Evolutionary conservation across 37 sponge, comb jelly and placozoan species (phyloP), one percentile per base, ranked within the genome.

Genomic region (Diacarnus erythraeanus): DNA sequence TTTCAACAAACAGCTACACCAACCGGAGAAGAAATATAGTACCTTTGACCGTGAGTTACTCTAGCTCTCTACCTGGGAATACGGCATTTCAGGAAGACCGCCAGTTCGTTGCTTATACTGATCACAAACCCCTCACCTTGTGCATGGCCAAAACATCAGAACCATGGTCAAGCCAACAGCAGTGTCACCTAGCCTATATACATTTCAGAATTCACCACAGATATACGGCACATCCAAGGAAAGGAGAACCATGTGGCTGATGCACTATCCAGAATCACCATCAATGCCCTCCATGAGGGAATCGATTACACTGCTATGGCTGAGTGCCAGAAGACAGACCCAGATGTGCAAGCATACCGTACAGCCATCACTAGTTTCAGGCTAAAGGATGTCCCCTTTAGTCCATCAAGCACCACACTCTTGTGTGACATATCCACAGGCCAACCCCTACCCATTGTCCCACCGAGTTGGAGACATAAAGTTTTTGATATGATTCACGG

Each of bases 381-480:
- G 8, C 64, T 80, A 4, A 42, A 33, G 18, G 81, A 71, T 27
- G 34, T 80, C 37, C 72, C 81, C 1, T 30, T 80, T 60, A 54
- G 26, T n/a, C 12, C 25, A 69, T 18, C 42, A 27, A 43, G 59
- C 3, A 41, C 36, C 3, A 43, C 75, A 15, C 23, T 84, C 29
- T 59, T 84, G 1, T 84, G 77, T 69, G 77, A 84, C 42, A 77
- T 51, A 20, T 76, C 77, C 22, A 84, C 84, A n/a, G 84, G 84
- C 18, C 0, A 18, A 25, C 3, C 84, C 8, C 38, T 70, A 39
- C 84, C 84, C 10, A 25, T 84, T 57, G 84, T 84, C 22, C 84
- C 84, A 5, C 68, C 20, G 31, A 0, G 42, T 42, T 84, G 71
- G 63, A 1, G 70, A 69, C 69, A 60, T 38, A n/a, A 20, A 35